Evolutionary conservation across 2,113 vertebrate genomes (phyloP).

Genomic region (Galemys pyrenaicus): DNA sequence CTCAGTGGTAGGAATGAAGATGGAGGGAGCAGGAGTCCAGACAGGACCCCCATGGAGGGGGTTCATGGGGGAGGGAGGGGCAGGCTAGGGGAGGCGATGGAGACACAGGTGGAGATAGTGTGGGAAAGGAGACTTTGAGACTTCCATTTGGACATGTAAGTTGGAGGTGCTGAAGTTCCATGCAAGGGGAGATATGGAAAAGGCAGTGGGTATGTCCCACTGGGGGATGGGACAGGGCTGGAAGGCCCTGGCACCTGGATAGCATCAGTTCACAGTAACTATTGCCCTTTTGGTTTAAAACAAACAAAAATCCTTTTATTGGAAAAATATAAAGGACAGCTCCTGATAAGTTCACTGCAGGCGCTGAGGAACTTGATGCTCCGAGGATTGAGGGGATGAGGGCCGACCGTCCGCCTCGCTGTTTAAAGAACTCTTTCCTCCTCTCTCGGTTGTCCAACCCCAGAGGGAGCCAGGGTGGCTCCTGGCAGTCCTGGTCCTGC

Average conservation of each 20-base stretch:
- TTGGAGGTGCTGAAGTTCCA: neutral
- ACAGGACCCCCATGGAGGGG: too few relatives aligned
- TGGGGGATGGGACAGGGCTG: neutral
- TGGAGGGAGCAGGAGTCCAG: neutral
- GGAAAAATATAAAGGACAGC: too few relatives aligned
- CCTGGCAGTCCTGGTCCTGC: neutral
- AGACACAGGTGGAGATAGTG: neutral
- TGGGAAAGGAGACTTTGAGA: neutral
- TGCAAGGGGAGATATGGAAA: neutral
- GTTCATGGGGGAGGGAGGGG: neutral
- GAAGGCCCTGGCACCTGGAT: neutral
- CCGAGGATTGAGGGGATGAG: too few relatives aligned
- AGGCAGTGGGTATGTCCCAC: neutral
- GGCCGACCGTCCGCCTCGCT: too few relatives aligned
- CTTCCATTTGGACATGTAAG: neutral
- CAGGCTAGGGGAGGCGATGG: neutral
- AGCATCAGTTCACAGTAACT: too few relatives aligned
- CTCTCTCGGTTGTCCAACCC: too few relatives aligned
- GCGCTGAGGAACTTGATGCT: too few relatives aligned
- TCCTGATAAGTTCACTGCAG: too few relatives aligned
- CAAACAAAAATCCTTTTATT: too few relatives aligned
- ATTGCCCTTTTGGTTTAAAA: too few relatives aligned
- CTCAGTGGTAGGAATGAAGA: accelerated
- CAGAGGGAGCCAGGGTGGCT: too few relatives aligned
- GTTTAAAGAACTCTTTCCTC: too few relatives aligned